Conservation (phyloP, 2,888 invertebrate genomes). For the Nebria salina region DNA sequence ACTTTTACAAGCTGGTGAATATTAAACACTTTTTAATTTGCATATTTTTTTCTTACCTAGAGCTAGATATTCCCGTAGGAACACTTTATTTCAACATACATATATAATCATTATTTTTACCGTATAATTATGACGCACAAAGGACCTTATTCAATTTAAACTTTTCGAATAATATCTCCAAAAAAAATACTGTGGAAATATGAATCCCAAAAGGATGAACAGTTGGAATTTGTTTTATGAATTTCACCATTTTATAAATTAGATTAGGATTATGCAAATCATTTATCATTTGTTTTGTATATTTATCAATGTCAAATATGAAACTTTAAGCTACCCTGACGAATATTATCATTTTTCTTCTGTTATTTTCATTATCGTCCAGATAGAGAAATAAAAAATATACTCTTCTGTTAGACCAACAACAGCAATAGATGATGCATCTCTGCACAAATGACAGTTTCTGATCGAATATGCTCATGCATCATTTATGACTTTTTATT, state of each 20-base stretch:
- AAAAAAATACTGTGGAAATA: neutral
- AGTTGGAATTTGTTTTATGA: neutral
- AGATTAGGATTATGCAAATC: conserved; percentile 1
- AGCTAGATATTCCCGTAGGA: conserved; percentile 20
- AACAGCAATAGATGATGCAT: neutral
- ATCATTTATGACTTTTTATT: neutral
- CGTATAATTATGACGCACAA: neutral
- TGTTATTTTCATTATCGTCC: neutral
- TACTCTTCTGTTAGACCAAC: neutral
- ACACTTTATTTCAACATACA: conserved; percentile 6
- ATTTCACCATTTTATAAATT: neutral
- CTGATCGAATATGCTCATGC: conserved; percentile 1
- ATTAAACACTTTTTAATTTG: conserved; percentile 37
- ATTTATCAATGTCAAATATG: neutral
- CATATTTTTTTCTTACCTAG: conserved; percentile 29
- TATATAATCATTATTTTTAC: neutral
- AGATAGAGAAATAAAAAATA: neutral
- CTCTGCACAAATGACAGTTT: neutral
- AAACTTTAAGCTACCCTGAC: neutral
- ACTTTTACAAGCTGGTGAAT: conserved; percentile 33
- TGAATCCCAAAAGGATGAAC: neutral
- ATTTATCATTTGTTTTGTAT: conserved; percentile 1
- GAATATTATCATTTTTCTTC: neutral
- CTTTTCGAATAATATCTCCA: neutral
- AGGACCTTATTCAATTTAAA: conserved; percentile 1